Conservation (phyloP, 2,888 invertebrate species). For the Globia sparganii region DNA sequence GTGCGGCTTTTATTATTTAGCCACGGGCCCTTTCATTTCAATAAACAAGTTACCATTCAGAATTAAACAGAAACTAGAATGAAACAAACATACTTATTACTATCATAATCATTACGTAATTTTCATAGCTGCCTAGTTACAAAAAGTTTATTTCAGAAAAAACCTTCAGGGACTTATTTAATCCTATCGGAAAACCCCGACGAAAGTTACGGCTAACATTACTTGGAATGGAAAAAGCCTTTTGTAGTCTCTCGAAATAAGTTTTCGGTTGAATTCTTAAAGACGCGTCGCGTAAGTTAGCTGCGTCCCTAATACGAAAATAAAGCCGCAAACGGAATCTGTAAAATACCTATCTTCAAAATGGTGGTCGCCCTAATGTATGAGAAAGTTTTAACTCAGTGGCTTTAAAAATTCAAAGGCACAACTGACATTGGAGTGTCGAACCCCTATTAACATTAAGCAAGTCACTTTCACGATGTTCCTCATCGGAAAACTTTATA, state of each 20-base stretch:
- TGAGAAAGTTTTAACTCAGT: constrained; percentile 80
- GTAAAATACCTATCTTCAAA: constrained; percentile 44
- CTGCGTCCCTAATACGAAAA: constrained; percentile 51
- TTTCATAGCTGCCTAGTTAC: background rate
- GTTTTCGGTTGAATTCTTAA: constrained; percentile 50
- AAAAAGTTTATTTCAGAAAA: constrained; percentile 22
- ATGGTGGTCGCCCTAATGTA: constrained; percentile 75
- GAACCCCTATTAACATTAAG: constrained; percentile 81
- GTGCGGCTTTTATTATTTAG: no score
- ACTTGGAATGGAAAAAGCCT: constrained; percentile 47
- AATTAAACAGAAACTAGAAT: background rate
- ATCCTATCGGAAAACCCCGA: constrained; percentile 48
- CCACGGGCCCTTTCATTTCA: background rate
- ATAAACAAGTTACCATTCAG: background rate
- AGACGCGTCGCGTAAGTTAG: constrained; percentile 47
- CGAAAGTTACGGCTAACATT: constrained; percentile 55
- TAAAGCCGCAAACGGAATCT: constrained; percentile 48
- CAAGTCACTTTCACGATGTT: constrained; percentile 66
- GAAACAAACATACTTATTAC: background rate
- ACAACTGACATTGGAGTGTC: constrained; percentile 82
- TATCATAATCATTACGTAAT: constrained; percentile 8
- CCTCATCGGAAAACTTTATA: constrained; percentile 68
- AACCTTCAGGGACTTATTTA: constrained; percentile 14
- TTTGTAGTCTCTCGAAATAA: constrained; percentile 51
- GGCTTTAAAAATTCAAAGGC: constrained; percentile 86